Evolutionary conservation across 2,113 vertebrate species (phyloP).

Genomic region (Herpailurus yagouaroundi): DNA sequence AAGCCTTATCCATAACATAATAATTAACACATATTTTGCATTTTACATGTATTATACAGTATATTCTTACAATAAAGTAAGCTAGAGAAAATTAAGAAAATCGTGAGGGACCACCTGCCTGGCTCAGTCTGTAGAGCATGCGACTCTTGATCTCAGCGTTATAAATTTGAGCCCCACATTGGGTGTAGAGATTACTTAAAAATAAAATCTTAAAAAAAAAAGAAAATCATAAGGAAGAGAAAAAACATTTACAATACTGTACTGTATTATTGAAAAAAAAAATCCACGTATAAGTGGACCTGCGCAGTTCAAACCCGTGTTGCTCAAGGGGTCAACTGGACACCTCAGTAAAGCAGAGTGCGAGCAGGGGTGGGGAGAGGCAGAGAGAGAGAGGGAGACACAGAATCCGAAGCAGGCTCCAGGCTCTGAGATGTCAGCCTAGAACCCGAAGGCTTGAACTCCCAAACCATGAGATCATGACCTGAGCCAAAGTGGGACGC

Average conservation of each 20-base stretch:
- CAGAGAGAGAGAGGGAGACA: too few species aligned
- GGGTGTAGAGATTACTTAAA: not conserved
- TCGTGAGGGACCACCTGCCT: not conserved
- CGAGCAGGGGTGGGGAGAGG: too few species aligned
- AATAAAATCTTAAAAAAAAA: not conserved
- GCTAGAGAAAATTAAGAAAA: not conserved
- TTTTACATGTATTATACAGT: not conserved
- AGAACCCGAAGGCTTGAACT: too few species aligned
- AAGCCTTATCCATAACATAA: not conserved
- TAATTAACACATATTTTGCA: not conserved
- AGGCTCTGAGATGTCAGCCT: too few species aligned
- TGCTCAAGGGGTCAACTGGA: not conserved
- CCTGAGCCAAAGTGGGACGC: too few species aligned
- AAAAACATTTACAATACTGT: not conserved
- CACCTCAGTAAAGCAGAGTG: not conserved
- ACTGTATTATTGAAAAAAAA: not conserved
- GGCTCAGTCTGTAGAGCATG: not conserved
- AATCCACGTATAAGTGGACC: not conserved
- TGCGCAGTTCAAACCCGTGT: not conserved
- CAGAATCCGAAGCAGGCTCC: too few species aligned
- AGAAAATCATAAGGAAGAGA: not conserved
- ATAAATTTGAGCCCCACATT: not conserved
- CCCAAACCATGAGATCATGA: too few species aligned
- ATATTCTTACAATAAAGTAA: not conserved
- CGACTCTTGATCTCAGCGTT: not conserved